Conservation (phyloP, 1,140 invertebrate species). For the Archivesica marissinica region DNA sequence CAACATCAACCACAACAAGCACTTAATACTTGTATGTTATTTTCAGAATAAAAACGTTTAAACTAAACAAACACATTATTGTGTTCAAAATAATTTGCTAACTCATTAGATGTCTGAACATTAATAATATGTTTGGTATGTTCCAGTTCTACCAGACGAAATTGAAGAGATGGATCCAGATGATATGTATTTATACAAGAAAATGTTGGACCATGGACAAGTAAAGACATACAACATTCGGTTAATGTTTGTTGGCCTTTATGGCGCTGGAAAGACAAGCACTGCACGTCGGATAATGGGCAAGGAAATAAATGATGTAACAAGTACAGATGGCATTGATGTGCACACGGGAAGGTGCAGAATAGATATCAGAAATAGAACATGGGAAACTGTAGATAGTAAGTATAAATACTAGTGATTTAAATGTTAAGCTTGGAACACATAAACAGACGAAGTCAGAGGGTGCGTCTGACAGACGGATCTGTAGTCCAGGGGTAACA, state of each 20-base stretch:
- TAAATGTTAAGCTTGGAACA: no score
- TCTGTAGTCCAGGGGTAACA: no score
- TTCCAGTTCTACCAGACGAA: slow-evolving; percentile 40
- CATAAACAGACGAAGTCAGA: no score
- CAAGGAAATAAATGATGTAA: slow-evolving; percentile 22
- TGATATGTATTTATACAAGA: slow-evolving; percentile 36
- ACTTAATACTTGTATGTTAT: no score
- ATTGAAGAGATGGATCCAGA: slow-evolving; percentile 32
- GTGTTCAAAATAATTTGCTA: no score
- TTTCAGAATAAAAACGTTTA: no score
- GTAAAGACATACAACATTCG: slow-evolving; percentile 42
- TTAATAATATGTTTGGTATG: no score
- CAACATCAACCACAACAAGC: no score
- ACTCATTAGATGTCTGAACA: no score
- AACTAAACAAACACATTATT: no score
- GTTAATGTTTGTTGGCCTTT: slow-evolving; percentile 52
- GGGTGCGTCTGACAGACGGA: no score
- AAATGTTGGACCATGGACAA: slow-evolving; percentile 36
- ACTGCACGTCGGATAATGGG: slow-evolving; percentile 32
- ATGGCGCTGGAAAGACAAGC: slow-evolving; percentile 48
- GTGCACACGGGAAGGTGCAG: slow-evolving; percentile 38
- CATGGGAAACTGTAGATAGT: slow-evolving; percentile 22
- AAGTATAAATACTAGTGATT: neutral
- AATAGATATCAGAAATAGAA: slow-evolving; percentile 33
- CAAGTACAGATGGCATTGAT: slow-evolving; percentile 53